Evolutionary conservation across 92 coral and sea anemone genomes (phyloP), one percentile per base, ranked within the genome.

Genomic region (Parazoanthus darwini): DNA sequence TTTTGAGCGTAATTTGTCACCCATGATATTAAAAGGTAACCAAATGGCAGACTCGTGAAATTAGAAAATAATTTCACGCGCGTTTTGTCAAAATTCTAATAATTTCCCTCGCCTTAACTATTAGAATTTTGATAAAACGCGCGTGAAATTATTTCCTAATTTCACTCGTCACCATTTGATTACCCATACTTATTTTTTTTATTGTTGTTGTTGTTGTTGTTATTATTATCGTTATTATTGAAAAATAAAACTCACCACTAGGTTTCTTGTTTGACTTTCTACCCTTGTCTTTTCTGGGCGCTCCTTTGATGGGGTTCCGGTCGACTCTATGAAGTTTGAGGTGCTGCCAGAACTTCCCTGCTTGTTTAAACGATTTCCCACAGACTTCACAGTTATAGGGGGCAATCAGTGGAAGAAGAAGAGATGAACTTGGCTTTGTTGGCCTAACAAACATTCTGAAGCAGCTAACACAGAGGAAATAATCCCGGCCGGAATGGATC

Each of bases 371-470:
- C 8, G 78, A 73, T 7, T 36, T 73, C 22, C 78, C 22, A 73
- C 78, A 73, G 38, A 26, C 22, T 73, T 33, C 78, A 73, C 78
- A 73, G 78, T 73, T 33, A 39, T 73, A 73, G 0, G 78, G 78
- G 16, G 78, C 78, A 36, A 33, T 73, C 78, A 73, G 22, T 14
- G 78, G 78, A 3, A 10, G 36, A 73, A 73, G 78, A 20, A 16
- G 36, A 39, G 22, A 73, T 8, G 4, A 11, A 39, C 38, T 20
- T 35, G 78, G 1, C 20, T 36, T 15, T 14, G 36, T 33, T 33
- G 78, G 39, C 44, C 78, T 73, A 6, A 73, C 78, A 36, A 73
- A 73, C 78, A 73, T 73, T 44, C 78, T 73, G 78, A 73, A 73
- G 43, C 78, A 73, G 36, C 18, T 11, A 36, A 73, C 78, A 73